Conservation (phyloP, 2,797 vertebrate species). For the Bradypus variegatus region DNA sequence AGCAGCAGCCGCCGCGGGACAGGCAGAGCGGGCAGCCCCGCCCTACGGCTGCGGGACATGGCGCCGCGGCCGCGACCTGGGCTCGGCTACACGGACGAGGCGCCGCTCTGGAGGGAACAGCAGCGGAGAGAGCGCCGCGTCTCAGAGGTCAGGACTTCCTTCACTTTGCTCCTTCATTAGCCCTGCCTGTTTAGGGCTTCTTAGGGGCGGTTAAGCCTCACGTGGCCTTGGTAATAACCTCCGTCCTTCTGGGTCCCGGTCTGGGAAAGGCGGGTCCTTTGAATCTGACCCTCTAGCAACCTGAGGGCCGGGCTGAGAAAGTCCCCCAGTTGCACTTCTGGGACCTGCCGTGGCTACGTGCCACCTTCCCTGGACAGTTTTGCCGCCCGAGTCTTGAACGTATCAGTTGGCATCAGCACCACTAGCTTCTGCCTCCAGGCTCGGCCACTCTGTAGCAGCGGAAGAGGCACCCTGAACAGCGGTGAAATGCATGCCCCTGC, state of each 20-base stretch:
- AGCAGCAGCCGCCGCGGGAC: neutral
- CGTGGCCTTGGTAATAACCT: slow-evolving; percentile 46
- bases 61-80: neutral
- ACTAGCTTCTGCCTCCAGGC: neutral
- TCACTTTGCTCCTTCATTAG: slow-evolving; percentile 31
- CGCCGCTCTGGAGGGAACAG: neutral
- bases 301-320: slow-evolving; percentile 9
- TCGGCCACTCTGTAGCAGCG: neutral
- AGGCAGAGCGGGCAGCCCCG: neutral
- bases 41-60: slow-evolving; percentile 58
- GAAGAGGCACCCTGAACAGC: neutral
- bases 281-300: slow-evolving; percentile 22
- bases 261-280: slow-evolving; percentile 48
- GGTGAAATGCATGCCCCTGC: neutral
- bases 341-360: neutral
- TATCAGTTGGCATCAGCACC: neutral
- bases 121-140: neutral
- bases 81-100: neutral
- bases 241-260: neutral
- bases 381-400: neutral
- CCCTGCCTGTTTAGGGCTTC: neutral
- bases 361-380: neutral
- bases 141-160: neutral
- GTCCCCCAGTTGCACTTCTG: neutral
- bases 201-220: slow-evolving; percentile 14